Conservation (phyloP, 2,888 invertebrate species). For the Drosophila formosana region DNA sequence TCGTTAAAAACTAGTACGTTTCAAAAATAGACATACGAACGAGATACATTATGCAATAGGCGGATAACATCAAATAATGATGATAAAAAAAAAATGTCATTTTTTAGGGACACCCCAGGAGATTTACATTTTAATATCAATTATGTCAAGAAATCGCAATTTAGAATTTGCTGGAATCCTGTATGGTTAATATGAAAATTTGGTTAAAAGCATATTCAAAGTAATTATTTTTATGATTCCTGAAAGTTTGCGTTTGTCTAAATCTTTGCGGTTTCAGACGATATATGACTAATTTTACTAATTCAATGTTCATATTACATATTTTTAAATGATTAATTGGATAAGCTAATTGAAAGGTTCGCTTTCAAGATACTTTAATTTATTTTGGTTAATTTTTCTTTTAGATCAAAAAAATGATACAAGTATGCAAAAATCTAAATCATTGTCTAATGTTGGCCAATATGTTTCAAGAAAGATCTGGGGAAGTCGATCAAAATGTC, state of each 20-base stretch:
- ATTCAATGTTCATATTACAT: neutral
- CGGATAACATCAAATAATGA: neutral
- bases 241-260: neutral
- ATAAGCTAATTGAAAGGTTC: neutral
- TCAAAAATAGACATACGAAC: neutral
- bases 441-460: constrained; percentile 94
- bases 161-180: neutral
- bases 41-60: neutral
- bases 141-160: neutral
- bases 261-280: neutral
- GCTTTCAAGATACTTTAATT: neutral
- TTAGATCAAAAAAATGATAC: constrained; percentile 74
- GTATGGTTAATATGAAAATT: neutral
- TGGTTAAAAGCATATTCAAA: neutral
- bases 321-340: neutral
- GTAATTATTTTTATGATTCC: neutral
- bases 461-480: constrained; percentile 94
- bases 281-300: no score
- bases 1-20: neutral
- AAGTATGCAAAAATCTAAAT: constrained; percentile 95
- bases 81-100: neutral
- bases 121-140: neutral
- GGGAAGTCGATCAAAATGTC: constrained; percentile 93
- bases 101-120: no score
- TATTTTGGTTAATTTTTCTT: neutral